These are phyloP conservation scores for Eupithecia subfuscata DNA, from an alignment of 2,888 invertebrate species.

Conservation along the genomic window DNA sequence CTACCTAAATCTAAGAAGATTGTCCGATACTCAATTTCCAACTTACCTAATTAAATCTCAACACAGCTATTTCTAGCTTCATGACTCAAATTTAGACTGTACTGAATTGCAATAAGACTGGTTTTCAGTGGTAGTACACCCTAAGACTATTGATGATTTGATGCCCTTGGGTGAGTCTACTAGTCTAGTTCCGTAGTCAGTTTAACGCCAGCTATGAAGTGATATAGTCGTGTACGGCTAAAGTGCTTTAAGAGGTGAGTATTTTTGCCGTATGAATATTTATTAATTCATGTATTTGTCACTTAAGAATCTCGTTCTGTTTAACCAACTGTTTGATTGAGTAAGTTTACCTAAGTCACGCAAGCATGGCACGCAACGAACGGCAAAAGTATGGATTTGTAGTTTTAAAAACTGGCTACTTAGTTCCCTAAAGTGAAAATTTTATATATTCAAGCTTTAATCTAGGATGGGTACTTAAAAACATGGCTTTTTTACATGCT, in stretches of 20 bases:
- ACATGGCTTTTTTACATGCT: not conserved
- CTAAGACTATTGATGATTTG: slow-evolving; percentile 25
- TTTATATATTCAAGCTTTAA: no score
- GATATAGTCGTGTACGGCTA: slow-evolving; percentile 44
- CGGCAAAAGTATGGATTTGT: not conserved
- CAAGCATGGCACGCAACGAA: not conserved
- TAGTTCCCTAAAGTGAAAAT: no score
- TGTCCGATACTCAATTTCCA: not conserved
- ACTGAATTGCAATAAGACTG: slow-evolving; percentile 18
- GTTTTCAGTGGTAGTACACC: slow-evolving; percentile 13
- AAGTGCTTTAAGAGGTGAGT: slow-evolving; percentile 26
- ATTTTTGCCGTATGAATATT: not conserved
- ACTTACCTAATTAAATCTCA: not conserved
- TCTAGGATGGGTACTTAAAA: no score
- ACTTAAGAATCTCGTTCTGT: not conserved
- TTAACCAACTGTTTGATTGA: not conserved
- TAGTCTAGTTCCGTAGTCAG: slow-evolving; percentile 42
- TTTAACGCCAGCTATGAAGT: slow-evolving; percentile 51
- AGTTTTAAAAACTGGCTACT: not conserved
- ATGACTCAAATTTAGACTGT: slow-evolving; percentile 12
- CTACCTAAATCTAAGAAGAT: not conserved
- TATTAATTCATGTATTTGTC: not conserved
- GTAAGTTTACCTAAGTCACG: not conserved
- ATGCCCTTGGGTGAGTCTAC: slow-evolving; percentile 14
- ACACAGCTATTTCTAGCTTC: not conserved